Percentiles rank a stretch among this genome's conserved stretches.
Evolutionary conservation across 2,888 invertebrate species (phyloP).

Genomic region (Acronicta leporina): DNA sequence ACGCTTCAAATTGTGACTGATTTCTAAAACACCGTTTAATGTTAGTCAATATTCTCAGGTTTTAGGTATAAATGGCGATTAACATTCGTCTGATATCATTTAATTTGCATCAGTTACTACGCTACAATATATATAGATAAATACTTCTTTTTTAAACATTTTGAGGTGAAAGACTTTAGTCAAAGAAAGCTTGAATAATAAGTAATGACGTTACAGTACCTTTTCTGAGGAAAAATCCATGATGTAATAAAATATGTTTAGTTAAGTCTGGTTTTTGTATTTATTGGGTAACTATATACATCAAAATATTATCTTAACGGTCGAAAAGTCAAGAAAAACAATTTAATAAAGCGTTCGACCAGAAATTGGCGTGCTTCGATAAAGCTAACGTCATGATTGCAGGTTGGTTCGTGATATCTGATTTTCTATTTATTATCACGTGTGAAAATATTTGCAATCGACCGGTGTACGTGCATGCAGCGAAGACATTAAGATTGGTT

Average conservation of each 20-base stretch:
- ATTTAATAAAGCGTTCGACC: conserved; percentile 14
- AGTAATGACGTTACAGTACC: conserved; percentile 23
- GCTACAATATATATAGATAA: neutral
- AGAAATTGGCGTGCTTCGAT: conserved; percentile 17
- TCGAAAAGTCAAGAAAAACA: neutral
- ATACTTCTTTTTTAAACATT: neutral
- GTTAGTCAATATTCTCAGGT: too few relatives aligned
- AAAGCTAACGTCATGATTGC: conserved; percentile 34
- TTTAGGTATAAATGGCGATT: conserved; percentile 18
- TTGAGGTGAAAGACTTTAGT: neutral
- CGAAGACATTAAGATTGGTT: conserved; percentile 83
- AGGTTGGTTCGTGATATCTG: conserved; percentile 43
- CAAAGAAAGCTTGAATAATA: conserved; percentile 2
- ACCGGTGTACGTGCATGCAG: conserved; percentile 78
- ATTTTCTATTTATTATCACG: conserved; percentile 67
- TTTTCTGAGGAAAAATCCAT: conserved; percentile 18
- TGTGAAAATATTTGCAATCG: conserved; percentile 76
- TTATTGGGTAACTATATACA: neutral
- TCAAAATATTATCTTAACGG: neutral
- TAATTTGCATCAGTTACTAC: conserved; percentile 8
- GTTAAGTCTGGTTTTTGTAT: neutral
- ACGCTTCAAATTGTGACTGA: too few relatives aligned
- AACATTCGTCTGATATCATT: conserved; percentile 25
- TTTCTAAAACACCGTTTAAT: too few relatives aligned
- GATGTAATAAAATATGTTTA: neutral